Conservation (phyloP, 2,888 invertebrate genomes). For the Cataglyphis rosenhaueri region DNA sequence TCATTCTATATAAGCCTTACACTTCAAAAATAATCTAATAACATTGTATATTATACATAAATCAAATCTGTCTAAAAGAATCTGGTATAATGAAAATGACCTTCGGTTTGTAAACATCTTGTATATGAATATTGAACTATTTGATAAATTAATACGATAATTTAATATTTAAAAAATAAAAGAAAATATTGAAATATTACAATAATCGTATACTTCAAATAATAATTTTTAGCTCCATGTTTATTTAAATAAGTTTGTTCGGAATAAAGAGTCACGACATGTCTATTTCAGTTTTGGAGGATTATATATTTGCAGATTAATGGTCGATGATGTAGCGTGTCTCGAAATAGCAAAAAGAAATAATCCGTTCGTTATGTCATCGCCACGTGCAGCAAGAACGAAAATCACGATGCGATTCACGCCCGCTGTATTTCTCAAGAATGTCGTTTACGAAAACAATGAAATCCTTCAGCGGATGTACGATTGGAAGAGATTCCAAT, state of each 20-base stretch:
- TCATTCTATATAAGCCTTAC: no score
- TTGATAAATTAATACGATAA: no score
- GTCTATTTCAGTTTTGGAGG: slow-evolving; percentile 22
- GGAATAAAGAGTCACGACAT: neutral
- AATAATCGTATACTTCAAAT: neutral
- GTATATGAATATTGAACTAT: no score
- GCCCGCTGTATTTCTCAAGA: neutral
- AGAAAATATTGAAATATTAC: neutral
- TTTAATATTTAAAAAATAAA: neutral
- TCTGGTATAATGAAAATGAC: no score
- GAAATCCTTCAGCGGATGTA: neutral
- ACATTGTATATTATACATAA: no score
- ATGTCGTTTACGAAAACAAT: neutral
- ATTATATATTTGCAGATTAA: slow-evolving; percentile 7
- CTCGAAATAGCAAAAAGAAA: slow-evolving; percentile 36
- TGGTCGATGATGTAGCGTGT: slow-evolving; percentile 12
- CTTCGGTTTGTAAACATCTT: no score
- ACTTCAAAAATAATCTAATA: no score
- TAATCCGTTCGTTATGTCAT: slow-evolving; percentile 35
- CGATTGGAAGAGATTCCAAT: neutral
- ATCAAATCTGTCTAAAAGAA: no score
- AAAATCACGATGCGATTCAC: neutral
- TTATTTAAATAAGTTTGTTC: neutral
- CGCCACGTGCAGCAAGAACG: neutral
- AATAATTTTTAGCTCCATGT: neutral